Base-by-base conservation (phyloP, 2,888 invertebrate species). In the Melinaea marsaeus region DNA sequence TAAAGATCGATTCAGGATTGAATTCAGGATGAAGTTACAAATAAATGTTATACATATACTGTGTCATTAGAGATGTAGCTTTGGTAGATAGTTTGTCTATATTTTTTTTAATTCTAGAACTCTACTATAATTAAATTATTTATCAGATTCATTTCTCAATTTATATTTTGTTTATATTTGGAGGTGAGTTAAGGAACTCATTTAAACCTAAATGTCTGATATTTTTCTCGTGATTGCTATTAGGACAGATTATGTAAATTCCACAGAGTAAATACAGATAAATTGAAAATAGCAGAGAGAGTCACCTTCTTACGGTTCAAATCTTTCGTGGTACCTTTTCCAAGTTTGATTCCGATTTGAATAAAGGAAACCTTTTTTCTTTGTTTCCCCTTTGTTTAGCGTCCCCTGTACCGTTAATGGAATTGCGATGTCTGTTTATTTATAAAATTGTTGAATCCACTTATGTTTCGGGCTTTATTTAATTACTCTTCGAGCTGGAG, bases 291-390 rank as follows among this genome's bases (percentile, higher is more conserved):
- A 76, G 73, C 65, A 51, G 62, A 69, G 68, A 68, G 71, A 79
- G 82, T 82, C 76, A 66, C 67, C 60, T 77, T 79, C 71, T 75
- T 72, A 69, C 72, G 73, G 77, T 77, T 79, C 78, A 73, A 66
- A 66, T 64, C 65, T 57, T 54, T 55, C 60, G 63, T 64, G 62
- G 54, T 67, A 59, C 65, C 60, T 65, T 69, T 70, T 68, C 67
- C 72, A 83, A 85, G 78, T 86, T 86, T 81, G 79, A 80, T 80
- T 76, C 76, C 82, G 78, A 86, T 87, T 87, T 87, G 80, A 87
- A 87, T 87, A 87, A 87, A 86, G 84, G 71, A 76, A 86, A 83
- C 83, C 86, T 85, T 85, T 86, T 85, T 85, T 80, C 64, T 66
- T 66, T 66, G 57, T 60, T 55, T 60, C 51, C 32, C 64, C 59